Percentiles rank a stretch among this genome's conserved stretches.
phyloP scores from a whole-genome alignment of 2,113 vertebrate species.

The Gobius niger region DNA sequence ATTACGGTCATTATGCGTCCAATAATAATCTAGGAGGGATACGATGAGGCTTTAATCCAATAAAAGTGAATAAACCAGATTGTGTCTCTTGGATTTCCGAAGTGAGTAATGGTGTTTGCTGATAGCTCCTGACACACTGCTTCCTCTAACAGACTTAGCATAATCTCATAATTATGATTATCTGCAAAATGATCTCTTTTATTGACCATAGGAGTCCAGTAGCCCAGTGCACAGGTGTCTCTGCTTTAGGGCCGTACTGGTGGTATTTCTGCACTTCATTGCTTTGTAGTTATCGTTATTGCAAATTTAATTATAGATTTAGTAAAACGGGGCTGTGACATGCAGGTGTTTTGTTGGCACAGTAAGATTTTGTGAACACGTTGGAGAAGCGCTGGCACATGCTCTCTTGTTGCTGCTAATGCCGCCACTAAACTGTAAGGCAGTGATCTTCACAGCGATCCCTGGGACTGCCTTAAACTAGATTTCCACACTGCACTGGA shows the following conservation, averaged over 20 bases:
- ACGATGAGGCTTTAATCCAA: constrained; percentile 51
- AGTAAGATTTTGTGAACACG: too few species aligned
- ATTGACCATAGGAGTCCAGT: constrained; percentile 34
- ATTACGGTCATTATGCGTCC: constrained; percentile 34
- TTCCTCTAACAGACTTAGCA: constrained; percentile 53
- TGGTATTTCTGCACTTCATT: background rate
- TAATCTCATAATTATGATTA: constrained; percentile 55
- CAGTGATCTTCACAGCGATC: too few species aligned
- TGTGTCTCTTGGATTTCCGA: constrained; percentile 49
- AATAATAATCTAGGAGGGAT: constrained; percentile 46
- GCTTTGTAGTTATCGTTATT: background rate
- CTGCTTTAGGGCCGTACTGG: background rate
- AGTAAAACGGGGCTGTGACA: too few species aligned
- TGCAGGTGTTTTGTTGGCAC: too few species aligned
- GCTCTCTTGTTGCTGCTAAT: too few species aligned
- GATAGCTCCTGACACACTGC: constrained; percentile 50
- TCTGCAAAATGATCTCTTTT: constrained; percentile 43
- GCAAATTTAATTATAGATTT: background rate
- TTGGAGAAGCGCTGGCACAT: too few species aligned
- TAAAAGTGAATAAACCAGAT: constrained; percentile 59
- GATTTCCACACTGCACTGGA: too few species aligned
- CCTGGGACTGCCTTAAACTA: too few species aligned
- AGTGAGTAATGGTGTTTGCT: constrained; percentile 57
- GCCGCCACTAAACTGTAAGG: too few species aligned
- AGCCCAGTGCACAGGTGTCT: constrained; percentile 32